Conservation (phyloP, 2,797 vertebrate species). For the Girardinus metallicus region DNA sequence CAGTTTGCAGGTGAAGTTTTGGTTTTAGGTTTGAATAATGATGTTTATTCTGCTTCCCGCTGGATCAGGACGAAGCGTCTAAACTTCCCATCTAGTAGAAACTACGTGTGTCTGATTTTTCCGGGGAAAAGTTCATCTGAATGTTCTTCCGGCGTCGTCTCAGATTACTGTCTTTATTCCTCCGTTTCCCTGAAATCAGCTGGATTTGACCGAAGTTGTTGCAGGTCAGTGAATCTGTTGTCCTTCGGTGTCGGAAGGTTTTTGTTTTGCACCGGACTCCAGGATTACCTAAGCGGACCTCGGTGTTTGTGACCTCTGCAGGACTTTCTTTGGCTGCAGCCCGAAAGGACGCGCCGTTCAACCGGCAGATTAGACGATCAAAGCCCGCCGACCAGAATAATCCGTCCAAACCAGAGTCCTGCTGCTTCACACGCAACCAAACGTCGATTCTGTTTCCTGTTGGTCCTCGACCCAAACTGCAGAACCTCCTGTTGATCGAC, state of each 20-base stretch:
- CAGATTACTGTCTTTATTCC: too few species aligned
- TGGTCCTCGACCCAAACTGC: background rate
- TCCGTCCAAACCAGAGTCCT: background rate
- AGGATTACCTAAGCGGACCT: conserved; percentile 7
- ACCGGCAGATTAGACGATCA: conserved; percentile 40
- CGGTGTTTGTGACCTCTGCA: conserved; percentile 31
- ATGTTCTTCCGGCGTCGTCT: too few species aligned
- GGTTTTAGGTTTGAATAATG: too few species aligned
- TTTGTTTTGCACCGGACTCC: background rate
- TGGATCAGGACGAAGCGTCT: too few species aligned
- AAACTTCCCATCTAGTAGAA: too few species aligned
- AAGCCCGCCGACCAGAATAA: conserved; percentile 41
- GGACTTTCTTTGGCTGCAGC: conserved; percentile 35
- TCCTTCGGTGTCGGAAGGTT: background rate
- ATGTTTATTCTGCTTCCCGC: too few species aligned
- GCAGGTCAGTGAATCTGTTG: too few species aligned
- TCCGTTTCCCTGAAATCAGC: too few species aligned
- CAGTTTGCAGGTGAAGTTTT: too few species aligned
- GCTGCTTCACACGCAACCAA: conserved; percentile 2
- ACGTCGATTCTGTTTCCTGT: background rate
- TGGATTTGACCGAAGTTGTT: too few species aligned
- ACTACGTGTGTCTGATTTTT: too few species aligned
- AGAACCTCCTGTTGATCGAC: background rate
- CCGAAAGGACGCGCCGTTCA: conserved; percentile 9
- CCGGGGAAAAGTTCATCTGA: too few species aligned